phyloP scores from a whole-genome alignment of 2,113 vertebrate genomes.

The Rhodinocichla rosea region DNA sequence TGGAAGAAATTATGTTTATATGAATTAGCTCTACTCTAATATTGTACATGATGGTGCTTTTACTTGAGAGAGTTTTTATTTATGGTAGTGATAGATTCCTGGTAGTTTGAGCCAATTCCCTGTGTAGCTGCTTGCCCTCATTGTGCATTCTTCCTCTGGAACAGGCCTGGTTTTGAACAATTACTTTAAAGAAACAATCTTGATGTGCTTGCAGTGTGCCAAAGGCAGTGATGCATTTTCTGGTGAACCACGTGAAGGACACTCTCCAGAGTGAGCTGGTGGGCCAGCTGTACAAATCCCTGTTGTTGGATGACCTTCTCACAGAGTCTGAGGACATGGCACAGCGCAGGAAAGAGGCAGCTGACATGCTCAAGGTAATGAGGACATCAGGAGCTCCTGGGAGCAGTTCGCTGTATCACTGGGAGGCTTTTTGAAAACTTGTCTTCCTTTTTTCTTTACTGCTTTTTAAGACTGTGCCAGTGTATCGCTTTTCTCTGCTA shows the following conservation, averaged over 20 bases:
- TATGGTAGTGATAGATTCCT: neutral
- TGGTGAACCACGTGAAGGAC: slow-evolving; percentile 98
- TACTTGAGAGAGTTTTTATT: neutral
- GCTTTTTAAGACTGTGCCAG: neutral
- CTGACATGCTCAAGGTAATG: slow-evolving; percentile 95
- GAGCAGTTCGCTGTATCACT: neutral
- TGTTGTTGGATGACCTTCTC: slow-evolving; percentile 90
- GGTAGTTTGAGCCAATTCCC: neutral
- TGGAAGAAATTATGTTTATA: neutral
- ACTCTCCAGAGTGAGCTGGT: slow-evolving; percentile 97
- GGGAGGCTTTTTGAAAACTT: neutral
- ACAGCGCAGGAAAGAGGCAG: slow-evolving; percentile 93
- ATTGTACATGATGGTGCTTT: neutral
- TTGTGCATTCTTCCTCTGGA: neutral
- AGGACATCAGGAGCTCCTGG: neutral
- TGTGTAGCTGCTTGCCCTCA: neutral
- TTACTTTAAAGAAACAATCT: neutral
- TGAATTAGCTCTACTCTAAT: neutral
- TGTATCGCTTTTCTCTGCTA: neutral
- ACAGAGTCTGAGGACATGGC: slow-evolving; percentile 99
- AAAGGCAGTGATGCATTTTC: slow-evolving; percentile 98
- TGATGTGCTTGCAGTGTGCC: slow-evolving; percentile 82
- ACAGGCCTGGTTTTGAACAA: neutral
- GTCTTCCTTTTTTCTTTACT: neutral
- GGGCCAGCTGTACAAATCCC: slow-evolving; percentile 92